Percentiles rank a stretch among this genome's conserved stretches.
Evolutionary conservation across 2,113 vertebrate species (phyloP).

Genomic region (Rhipidura dahli): DNA sequence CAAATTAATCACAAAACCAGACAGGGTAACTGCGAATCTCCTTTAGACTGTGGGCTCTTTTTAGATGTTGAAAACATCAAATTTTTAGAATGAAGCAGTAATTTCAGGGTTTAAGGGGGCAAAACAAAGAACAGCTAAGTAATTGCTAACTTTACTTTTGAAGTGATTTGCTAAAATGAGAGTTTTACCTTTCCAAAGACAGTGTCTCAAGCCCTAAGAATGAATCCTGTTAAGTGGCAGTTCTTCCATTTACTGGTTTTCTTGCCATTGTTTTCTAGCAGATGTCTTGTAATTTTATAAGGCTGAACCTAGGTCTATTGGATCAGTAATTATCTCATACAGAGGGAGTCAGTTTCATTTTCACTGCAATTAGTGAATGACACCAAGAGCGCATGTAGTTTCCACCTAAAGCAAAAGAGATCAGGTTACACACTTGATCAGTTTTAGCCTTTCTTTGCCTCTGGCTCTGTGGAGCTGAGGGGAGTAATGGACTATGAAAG

Average conservation of each 20-base stretch:
- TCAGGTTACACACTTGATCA: background rate
- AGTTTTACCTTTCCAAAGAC: background rate
- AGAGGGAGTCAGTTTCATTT: background rate
- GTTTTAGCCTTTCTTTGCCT: background rate
- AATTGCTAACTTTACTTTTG: background rate
- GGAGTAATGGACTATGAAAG: background rate
- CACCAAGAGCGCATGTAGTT: background rate
- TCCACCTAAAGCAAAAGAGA: background rate
- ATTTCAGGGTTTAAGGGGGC: background rate
- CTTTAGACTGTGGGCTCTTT: background rate
- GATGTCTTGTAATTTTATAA: background rate
- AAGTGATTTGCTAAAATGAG: background rate
- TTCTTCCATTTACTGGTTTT: background rate
- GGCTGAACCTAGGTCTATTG: background rate
- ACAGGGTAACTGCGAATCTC: background rate
- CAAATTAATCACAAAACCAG: background rate
- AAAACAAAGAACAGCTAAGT: rapidly evolving
- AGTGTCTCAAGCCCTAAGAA: background rate
- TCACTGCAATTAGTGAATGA: background rate
- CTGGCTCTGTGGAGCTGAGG: background rate
- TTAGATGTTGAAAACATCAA: background rate
- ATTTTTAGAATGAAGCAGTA: background rate
- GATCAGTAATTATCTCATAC: background rate
- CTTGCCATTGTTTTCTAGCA: background rate
- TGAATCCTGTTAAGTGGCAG: background rate